Percentiles rank a stretch among this genome's conserved stretches.
Evolutionary conservation across 1,140 invertebrate species (phyloP).

Genomic region (Microplitis mediator): DNA sequence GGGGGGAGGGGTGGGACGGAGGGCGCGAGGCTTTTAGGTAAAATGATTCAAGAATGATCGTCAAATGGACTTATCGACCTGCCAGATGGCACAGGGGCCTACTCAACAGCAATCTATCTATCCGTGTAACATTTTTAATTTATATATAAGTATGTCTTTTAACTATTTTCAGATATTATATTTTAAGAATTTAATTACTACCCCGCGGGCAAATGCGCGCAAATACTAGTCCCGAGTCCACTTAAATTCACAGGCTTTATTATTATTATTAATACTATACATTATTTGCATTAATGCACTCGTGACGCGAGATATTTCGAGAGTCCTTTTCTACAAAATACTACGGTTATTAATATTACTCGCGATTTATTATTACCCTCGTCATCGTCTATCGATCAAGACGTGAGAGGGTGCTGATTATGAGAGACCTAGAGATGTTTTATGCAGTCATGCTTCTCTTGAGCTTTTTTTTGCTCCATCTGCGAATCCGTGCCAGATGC

Average conservation of each 20-base stretch:
- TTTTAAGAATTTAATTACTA: slow-evolving; percentile 40
- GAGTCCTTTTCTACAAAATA: background rate
- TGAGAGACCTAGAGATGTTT: no score
- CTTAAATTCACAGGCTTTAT: background rate
- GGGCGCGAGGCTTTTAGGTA: background rate
- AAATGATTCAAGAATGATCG: slow-evolving; percentile 30
- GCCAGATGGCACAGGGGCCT: slow-evolving; percentile 28
- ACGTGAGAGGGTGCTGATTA: background rate
- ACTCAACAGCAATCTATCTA: slow-evolving; percentile 8
- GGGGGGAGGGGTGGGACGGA: background rate
- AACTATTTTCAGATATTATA: slow-evolving; percentile 38
- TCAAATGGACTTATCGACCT: slow-evolving; percentile 26
- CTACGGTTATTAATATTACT: slow-evolving; percentile 17
- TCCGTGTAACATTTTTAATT: background rate
- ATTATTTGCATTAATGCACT: background rate
- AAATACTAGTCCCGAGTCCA: background rate
- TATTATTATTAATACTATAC: background rate
- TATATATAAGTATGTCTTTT: slow-evolving; percentile 2
- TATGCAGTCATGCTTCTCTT: slow-evolving; percentile 11
- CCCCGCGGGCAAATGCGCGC: slow-evolving; percentile 20
- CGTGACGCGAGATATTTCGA: slow-evolving; percentile 2
- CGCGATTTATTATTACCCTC: slow-evolving; percentile 18
- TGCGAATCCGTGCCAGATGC: slow-evolving; percentile 23
- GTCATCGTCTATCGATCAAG: slow-evolving; percentile 17
- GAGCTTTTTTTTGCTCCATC: background rate